These are phyloP conservation scores for Chironomus riparius DNA, from an alignment of 2,888 invertebrate species.

Conservation along the genomic window DNA sequence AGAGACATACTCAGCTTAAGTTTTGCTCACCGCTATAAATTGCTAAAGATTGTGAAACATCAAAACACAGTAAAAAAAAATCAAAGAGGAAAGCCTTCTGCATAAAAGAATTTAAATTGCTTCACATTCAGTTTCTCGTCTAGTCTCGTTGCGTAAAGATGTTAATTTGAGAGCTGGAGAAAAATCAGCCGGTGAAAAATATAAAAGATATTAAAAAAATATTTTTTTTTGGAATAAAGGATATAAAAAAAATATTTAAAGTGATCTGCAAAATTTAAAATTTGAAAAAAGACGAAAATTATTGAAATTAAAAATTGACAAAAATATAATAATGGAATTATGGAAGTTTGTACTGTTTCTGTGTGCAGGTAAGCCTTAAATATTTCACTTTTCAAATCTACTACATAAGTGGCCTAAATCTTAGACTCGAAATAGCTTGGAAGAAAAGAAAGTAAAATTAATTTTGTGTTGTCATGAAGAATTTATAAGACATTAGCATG, in stretches of 20 bases:
- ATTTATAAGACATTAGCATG: not conserved
- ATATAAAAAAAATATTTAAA: not conserved
- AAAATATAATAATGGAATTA: not conserved
- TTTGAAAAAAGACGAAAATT: not conserved
- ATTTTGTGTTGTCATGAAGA: not conserved
- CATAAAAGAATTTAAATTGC: slow-evolving; percentile 6
- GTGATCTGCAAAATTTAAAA: not conserved
- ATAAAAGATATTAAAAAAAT: not conserved
- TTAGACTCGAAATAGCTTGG: not conserved
- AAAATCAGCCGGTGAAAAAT: not conserved
- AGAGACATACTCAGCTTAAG: not conserved
- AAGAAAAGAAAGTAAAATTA: not conserved
- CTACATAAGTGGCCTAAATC: not conserved
- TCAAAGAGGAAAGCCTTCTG: slow-evolving; percentile 5
- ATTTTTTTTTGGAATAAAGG: not conserved
- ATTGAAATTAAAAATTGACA: not conserved
- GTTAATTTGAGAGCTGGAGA: not conserved
- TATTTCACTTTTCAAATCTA: not conserved
- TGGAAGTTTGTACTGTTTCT: not conserved
- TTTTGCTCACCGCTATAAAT: not conserved
- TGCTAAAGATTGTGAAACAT: too few relatives aligned
- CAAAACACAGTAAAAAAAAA: too few relatives aligned
- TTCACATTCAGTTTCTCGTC: slow-evolving; percentile 12
- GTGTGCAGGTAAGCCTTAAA: not conserved
- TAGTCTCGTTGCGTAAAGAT: slow-evolving; percentile 7